Base-by-base conservation (phyloP, 2,888 invertebrate species). In the Leucozona laternaria region DNA sequence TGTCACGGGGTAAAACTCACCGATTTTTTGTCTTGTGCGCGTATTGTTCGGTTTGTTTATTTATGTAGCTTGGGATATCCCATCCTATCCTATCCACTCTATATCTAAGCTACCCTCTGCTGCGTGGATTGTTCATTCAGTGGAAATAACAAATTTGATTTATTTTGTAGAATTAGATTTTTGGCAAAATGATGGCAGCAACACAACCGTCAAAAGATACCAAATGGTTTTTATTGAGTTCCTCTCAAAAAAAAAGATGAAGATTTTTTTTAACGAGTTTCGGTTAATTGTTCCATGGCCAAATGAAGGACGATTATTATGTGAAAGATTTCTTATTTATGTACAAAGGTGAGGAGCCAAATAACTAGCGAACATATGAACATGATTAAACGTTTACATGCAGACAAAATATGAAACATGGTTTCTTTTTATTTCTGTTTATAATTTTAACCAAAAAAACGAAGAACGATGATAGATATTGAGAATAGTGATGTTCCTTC, bases 1-100 rank as follows among this genome's bases (percentile, higher is more conserved):
- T 87, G 87, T 83, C 87, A 87, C 87, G 87, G 87, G 87, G 78
- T 87, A 87, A 83, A 79, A 83, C 60, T 82, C 82, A 78, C 55
- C 77, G 62, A 48, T 71, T 60, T 71, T 58, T 71, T 87, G 87
- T 87, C 87, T 45, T 78, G 77, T 78, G 85, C 81, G 57, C 78
- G 78, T 71, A 55, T 60, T 73, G 81, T 82, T 82, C 66, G 82
- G 75, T 82, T 79, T 83, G 75, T 83, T 58, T 76, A 68, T 83
- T 72, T 83, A 72, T 71, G 75, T 87, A 79, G 76, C 43, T 75
- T 58, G 45, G 78, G 78, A 60, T 79, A 62, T 40, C 15, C 55
- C 2, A 70, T 70, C 17, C 17, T 17, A 17, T 48, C 0, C n/a
- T n/a, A n/a, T n/a, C n/a, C n/a, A n/a, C n/a, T 50, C 45, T 20